Percentiles rank a stretch among this genome's conserved stretches.
Conservation (phyloP, 2,888 invertebrate genomes). For the Marronus borbonicus region DNA sequence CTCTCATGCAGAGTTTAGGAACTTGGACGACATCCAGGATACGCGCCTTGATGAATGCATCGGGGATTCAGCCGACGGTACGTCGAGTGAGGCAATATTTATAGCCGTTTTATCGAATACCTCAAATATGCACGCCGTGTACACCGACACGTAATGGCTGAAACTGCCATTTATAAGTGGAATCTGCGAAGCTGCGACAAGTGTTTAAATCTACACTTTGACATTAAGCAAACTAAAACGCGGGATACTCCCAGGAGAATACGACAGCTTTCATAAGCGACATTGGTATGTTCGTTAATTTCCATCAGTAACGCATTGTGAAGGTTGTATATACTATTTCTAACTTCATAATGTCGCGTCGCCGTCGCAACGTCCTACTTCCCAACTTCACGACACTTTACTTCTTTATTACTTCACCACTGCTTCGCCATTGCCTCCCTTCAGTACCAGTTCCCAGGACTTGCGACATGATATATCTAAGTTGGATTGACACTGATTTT, state of each 20-base stretch:
- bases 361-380: too few relatives aligned
- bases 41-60: conserved; percentile 27
- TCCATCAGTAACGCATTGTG: too few relatives aligned
- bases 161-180: conserved; percentile 36
- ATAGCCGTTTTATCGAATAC: conserved; percentile 47
- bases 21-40: conserved; percentile 29
- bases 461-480: too few relatives aligned
- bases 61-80: conserved; percentile 9
- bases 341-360: too few relatives aligned
- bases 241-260: not conserved
- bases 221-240: conserved; percentile 5
- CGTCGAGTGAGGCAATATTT: conserved; percentile 32
- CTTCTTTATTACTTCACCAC: too few relatives aligned
- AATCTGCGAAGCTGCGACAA: conserved; percentile 26
- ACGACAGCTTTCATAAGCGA: not conserved
- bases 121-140: conserved; percentile 37
- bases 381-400: too few relatives aligned
- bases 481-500: too few relatives aligned
- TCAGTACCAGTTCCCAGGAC: too few relatives aligned
- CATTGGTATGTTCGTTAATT: not conserved
- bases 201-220: conserved; percentile 43
- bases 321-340: too few relatives aligned
- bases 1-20: conserved; percentile 16
- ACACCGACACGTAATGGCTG: not conserved
- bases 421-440: too few relatives aligned